Conservation (phyloP, 2,888 invertebrate genomes). For the Cactoblastis cactorum region DNA sequence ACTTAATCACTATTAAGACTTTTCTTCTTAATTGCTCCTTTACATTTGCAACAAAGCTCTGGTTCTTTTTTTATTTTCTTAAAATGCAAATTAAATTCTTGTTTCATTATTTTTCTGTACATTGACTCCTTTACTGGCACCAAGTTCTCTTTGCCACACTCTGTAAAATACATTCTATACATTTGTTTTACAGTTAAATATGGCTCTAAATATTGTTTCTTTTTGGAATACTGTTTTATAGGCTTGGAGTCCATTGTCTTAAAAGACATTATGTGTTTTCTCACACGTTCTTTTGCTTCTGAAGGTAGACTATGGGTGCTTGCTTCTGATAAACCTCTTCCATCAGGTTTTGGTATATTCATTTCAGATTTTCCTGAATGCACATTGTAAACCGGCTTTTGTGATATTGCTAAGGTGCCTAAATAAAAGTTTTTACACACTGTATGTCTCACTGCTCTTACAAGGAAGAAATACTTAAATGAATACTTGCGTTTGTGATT, state of each 20-base stretch:
- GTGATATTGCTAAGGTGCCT: slow-evolving; percentile 68
- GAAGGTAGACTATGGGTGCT: slow-evolving; percentile 56
- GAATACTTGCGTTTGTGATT: slow-evolving; percentile 53
- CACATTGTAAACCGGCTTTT: slow-evolving; percentile 69
- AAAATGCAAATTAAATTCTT: slow-evolving; percentile 65
- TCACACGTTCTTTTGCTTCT: slow-evolving; percentile 57
- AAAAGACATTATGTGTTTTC: slow-evolving; percentile 59
- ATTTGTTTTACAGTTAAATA: slow-evolving; percentile 60
- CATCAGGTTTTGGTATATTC: slow-evolving; percentile 69
- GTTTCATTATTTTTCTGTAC: slow-evolving; percentile 68
- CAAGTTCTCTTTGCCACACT: slow-evolving; percentile 47
- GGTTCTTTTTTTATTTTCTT: slow-evolving; percentile 50
- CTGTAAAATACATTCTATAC: slow-evolving; percentile 56
- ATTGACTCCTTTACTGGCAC: slow-evolving; percentile 63
- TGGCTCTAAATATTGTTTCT: slow-evolving; percentile 56
- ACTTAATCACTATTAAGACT: slow-evolving; percentile 29
- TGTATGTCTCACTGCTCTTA: slow-evolving; percentile 50
- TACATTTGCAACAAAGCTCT: slow-evolving; percentile 58
- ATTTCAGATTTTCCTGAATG: slow-evolving; percentile 64
- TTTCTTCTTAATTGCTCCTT: slow-evolving; percentile 57
- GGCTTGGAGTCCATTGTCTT: slow-evolving; percentile 54
- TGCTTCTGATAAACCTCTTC: slow-evolving; percentile 55
- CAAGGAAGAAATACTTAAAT: slow-evolving; percentile 64
- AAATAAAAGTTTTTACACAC: slow-evolving; percentile 72
- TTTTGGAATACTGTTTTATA: slow-evolving; percentile 53